Evolutionary conservation across 2,797 vertebrate genomes (phyloP), one percentile per base, ranked within the genome.

Genomic region (Cheirogaleus major): DNA sequence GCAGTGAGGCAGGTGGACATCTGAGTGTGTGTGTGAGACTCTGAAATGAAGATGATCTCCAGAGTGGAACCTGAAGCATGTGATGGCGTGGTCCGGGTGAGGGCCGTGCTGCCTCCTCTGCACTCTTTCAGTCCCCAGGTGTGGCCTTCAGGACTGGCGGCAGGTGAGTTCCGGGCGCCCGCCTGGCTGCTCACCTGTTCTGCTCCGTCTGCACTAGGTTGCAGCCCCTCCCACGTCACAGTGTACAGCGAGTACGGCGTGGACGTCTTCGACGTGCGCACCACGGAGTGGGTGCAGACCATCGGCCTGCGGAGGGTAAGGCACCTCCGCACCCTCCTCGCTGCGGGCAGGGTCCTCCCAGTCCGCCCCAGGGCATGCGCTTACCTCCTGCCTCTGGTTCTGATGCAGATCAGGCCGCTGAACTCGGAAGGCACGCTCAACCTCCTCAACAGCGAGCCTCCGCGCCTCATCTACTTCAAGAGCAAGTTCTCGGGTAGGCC

Each of bases 211-310:
- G 23, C 89, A 5, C 57, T 97, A 99, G 99, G 99, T 97, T 99
- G 99, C 81, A 99, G 98, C 98, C 98, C 99, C 2, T 99, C 99
- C 0, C 99, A 99, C 69, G 98, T 99, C 98, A 99, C 99, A 0
- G 99, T 99, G 83, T 99, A 99, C 98, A 99, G 99, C 0, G 99
- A 99, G 35, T 99, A 99, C 0, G 99, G 99, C 0, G 99, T 99
- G 0, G 99, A 99, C 27, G 99, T 99, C 25, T 99, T 99, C n/a
- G 99, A 99, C 30, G 99, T 99, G 90, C 98, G 98, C 98, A 99
- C 99, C 73, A 99, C 99, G 96, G 99, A 99, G 76, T 99, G 99
- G 99, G 99, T 99, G 43, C 99, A 99, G 98, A 99, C 99, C 89
- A 99, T 99, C 97, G 99, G 99, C 72, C 98, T 99, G 95, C 97